Evolutionary conservation across 2,797 vertebrate species (phyloP), one percentile per base, ranked within the genome.

Genomic region (Acipenser oxyrinchus): DNA sequence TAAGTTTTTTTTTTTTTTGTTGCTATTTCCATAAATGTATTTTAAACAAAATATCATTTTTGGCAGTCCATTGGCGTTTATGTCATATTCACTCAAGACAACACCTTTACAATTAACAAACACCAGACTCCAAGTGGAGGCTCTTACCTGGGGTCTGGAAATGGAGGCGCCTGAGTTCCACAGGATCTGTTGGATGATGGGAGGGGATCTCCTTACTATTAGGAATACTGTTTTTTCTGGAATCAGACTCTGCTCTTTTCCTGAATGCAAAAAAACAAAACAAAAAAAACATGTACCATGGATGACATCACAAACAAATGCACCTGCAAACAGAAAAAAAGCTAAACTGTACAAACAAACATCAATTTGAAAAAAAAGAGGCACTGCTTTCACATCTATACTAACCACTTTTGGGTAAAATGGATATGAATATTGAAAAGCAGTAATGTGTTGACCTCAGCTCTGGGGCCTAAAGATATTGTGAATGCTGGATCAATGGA

Each of bases 141-240:
- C 7, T 74, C 91, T 89, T 86, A 98, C 97, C 97, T 4, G 96
- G 97, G 6, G 96, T 98, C 82, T 99, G 97, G 82, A 98, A 99
- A 88, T 99, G 98, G 83, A 99, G 94, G 66, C 97, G 93, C 37
- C 96, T 91, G 8, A 99, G 89, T 77, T 99, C 96, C 23, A 99
- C 97, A 0, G 96, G 96, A 72, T 99, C 97, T 8, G 95, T 99
- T 66, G 95, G 96, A 64, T 98, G 91, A 69, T 97, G 96, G 65
- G 95, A 92, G 0, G 94, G 93, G 75, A 97, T 87, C 77, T 98
- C 97, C 73, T 99, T 98, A 83, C 86, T 96, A 84, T 96, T 97
- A 6, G 95, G 97, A 53, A 99, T 91, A 74, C 97, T 99, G 80
- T 94, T 95, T 78, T 99, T 99, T 76, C 97, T 91, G 58, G 94